Evolutionary conservation across 92 coral and sea anemone genomes (phyloP), one percentile per base, ranked within the genome.

Genomic region (Blastomussa wellsi): DNA sequence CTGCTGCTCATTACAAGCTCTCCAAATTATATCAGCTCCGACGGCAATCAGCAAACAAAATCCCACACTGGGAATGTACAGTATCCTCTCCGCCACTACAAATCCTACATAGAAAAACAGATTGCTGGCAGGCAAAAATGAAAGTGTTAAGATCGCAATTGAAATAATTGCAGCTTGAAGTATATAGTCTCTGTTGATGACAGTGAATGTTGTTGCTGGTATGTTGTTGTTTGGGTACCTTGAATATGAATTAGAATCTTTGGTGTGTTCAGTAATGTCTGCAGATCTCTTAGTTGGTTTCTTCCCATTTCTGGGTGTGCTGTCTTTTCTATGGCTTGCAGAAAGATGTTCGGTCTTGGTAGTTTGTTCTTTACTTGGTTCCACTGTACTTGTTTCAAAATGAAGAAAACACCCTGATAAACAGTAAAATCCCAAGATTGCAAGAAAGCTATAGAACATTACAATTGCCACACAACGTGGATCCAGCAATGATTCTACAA

Each of bases 51-150:
- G 81, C 68, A 96, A 76, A 77, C 99, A 96, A 83, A 90, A 94
- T 1, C 99, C 99, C 31, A 96, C 91, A 87, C 99, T 96, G 17
- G 99, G 99, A 28, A 96, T 93, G 86, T 96, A 96, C 83, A 96
- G 86, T 76, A 96, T 93, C 70, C 99, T 88, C 71, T 96, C 99
- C 1, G 99, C 99, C 19, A 96, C 95, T 28, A 96, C 99, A 78
- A 96, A 96, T 0, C 99, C 99, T 52, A 96, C 99, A 68, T 96
- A 96, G 95, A 96, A 96, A 91, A 96, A 94, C 77, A 96, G 32
- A 62, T 96, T 96, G 55, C 91, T 79, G 13, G 99, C 99, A 15
- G 99, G 99, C 24, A 94, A 70, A 53, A 96, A 96, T n/a, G 99
- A 90, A 38, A 96, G 86, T 6, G 88, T 83, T 33, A 90, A 69